These are phyloP conservation scores for Pelodytes ibericus DNA, from an alignment of 2,797 vertebrate species.

Conservation along the genomic window DNA sequence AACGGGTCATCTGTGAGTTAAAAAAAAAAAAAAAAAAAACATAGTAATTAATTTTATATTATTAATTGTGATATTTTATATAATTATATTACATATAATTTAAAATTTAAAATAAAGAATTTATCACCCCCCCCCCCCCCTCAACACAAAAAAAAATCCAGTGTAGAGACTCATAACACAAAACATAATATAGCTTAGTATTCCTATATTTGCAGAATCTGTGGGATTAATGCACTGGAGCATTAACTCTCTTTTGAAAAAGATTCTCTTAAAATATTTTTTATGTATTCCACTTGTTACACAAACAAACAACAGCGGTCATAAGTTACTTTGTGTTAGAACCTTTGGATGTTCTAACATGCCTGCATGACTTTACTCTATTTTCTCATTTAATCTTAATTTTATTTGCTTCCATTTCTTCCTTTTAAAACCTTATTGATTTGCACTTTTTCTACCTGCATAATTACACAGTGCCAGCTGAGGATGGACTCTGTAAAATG, in stretches of 20 bases:
- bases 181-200: conserved; percentile 17
- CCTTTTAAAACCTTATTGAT: conserved; percentile 48
- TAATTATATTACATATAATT: no score
- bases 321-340: conserved; percentile 2
- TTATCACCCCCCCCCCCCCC: no score
- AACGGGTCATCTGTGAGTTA: no score
- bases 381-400: conserved; percentile 44
- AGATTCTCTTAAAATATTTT: background rate
- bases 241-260: conserved; percentile 30
- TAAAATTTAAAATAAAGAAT: no score
- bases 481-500: conserved; percentile 28
- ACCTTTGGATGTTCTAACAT: conserved; percentile 20
- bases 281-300: conserved; percentile 24
- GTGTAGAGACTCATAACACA: no score
- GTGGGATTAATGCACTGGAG: conserved; percentile 37
- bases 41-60: no score
- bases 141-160: no score
- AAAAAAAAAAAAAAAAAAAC: no score
- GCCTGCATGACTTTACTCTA: conserved; percentile 21
- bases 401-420: conserved; percentile 45
- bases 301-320: conserved; percentile 24
- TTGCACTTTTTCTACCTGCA: conserved; percentile 26
- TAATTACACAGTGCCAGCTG: conserved; percentile 38
- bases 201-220: conserved; percentile 18
- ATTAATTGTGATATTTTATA: no score